Evolutionary conservation across 2,888 invertebrate genomes (phyloP).

Genomic region (Slavum lentiscoides): DNA sequence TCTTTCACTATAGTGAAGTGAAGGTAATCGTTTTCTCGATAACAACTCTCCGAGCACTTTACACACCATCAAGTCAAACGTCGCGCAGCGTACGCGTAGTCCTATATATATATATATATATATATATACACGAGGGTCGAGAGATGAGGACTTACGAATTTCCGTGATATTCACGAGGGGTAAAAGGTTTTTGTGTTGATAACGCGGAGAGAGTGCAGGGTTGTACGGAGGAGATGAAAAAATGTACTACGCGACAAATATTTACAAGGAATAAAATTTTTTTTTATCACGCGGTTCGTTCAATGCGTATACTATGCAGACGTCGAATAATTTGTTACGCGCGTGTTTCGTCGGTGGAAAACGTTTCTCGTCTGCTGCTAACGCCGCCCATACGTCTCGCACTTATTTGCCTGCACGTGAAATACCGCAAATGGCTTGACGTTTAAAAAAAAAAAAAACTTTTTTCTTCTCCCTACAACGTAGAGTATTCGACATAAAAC

Average conservation of each 20-base stretch:
- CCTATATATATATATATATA: too few species aligned
- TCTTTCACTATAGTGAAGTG: not conserved
- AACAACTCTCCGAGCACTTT: conserved; percentile 3
- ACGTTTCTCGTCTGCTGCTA: conserved; percentile 2
- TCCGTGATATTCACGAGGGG: conserved; percentile 3
- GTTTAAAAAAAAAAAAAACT: not conserved
- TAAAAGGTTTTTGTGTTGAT: conserved; percentile 33
- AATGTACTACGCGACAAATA: not conserved
- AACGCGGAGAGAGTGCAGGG: not conserved
- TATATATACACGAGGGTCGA: not conserved
- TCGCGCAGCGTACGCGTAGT: not conserved
- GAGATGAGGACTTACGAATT: conserved; percentile 1
- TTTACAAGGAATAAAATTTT: conserved; percentile 30
- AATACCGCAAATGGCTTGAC: not conserved
- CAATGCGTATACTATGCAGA: not conserved
- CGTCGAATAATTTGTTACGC: conserved; percentile 29
- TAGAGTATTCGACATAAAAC: too few species aligned
- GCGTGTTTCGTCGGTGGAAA: not conserved
- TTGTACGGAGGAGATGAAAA: not conserved
- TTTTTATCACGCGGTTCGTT: not conserved
- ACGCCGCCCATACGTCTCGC: not conserved
- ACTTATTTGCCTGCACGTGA: conserved; percentile 9
- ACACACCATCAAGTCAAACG: conserved; percentile 6
- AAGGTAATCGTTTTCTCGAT: conserved; percentile 1
- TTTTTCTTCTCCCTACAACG: not conserved